These are phyloP conservation scores for Stomorhina lunata DNA, from an alignment of 2,888 invertebrate species.

Conservation along the genomic window DNA sequence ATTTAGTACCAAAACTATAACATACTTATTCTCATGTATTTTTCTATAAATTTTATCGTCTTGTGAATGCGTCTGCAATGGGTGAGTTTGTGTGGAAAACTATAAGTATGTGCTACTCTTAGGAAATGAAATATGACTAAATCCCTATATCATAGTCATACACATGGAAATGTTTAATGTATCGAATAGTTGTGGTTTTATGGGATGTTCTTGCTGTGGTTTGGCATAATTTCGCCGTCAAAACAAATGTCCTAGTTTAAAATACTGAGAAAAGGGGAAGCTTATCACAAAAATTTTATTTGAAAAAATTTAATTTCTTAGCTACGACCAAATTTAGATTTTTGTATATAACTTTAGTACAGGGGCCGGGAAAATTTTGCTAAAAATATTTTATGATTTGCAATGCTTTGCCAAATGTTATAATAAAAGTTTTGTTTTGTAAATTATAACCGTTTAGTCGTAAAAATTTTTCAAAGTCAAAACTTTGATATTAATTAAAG, in stretches of 20 bases:
- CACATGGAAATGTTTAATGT: constrained; percentile 3
- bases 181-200: constrained; percentile 39
- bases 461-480: too few species aligned
- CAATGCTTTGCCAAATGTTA: too few species aligned
- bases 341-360: too few species aligned
- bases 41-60: constrained; percentile 7
- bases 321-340: too few species aligned
- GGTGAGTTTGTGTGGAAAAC: background rate
- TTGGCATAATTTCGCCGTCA: background rate
- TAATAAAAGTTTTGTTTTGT: too few species aligned
- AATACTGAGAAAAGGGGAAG: too few species aligned
- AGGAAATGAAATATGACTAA: constrained; percentile 39
- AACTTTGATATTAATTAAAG: background rate
- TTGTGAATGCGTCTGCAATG: background rate
- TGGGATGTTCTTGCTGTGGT: too few species aligned
- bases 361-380: too few species aligned
- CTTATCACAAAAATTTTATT: too few species aligned
- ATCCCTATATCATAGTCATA: constrained; percentile 16
- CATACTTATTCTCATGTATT: background rate
- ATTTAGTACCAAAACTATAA: background rate
- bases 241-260: constrained; percentile 6
- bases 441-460: too few species aligned
- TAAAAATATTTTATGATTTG: too few species aligned
- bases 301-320: too few species aligned
- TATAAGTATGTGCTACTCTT: background rate